These are phyloP conservation scores for Dascillus cervinus DNA, from an alignment of 2,888 invertebrate genomes.

Conservation along the genomic window DNA sequence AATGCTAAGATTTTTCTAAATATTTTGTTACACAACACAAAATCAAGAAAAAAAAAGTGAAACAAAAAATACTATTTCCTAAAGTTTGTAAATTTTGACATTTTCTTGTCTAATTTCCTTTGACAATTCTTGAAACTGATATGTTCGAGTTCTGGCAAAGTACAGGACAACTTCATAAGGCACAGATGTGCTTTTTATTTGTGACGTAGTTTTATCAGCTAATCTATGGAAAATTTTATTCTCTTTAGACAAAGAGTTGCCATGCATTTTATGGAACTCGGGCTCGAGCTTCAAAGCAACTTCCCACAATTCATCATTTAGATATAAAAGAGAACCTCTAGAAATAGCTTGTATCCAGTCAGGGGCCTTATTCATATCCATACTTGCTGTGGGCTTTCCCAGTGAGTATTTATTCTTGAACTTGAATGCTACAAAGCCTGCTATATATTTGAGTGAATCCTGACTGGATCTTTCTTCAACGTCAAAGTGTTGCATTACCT, in stretches of 20 bases:
- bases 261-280: slow-evolving; percentile 3
- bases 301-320: slow-evolving; percentile 9
- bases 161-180: slow-evolving; percentile 3
- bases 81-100: slow-evolving; percentile 3
- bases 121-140: slow-evolving; percentile 6
- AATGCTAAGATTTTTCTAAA: no score
- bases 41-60: no score
- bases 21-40: no score
- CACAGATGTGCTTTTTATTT: neutral
- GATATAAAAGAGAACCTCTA: slow-evolving; percentile 8
- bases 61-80: no score
- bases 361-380: slow-evolving; percentile 9
- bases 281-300: slow-evolving; percentile 2
- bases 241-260: slow-evolving; percentile 8
- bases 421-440: slow-evolving; percentile 12
- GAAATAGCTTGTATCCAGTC: slow-evolving; percentile 13
- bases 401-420: slow-evolving; percentile 14
- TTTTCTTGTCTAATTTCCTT: slow-evolving; percentile 7
- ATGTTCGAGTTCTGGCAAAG: slow-evolving; percentile 4
- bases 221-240: slow-evolving; percentile 9
- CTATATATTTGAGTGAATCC: slow-evolving; percentile 14
- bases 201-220: slow-evolving; percentile 6
- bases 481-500: slow-evolving; percentile 11
- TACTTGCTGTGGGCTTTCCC: slow-evolving; percentile 7
- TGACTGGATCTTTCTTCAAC: slow-evolving; percentile 9